These are phyloP conservation scores for Anthopleura xanthogrammica DNA, from an alignment of 92 coral and sea anemone genomes.

Conservation along the genomic window DNA sequence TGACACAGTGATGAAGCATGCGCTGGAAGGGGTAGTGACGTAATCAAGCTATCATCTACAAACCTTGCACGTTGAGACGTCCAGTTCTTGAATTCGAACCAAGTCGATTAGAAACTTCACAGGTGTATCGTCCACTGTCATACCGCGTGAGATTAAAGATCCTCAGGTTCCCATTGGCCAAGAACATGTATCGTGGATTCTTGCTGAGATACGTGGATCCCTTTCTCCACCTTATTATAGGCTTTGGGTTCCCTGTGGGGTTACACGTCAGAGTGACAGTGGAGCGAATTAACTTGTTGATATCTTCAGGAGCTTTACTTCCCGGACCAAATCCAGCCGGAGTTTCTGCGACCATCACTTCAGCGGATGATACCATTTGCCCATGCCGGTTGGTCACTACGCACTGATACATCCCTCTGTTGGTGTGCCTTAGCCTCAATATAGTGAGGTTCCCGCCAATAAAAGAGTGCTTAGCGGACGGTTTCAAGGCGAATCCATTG, in stretches of 20 bases:
- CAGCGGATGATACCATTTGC: conserved; percentile 61
- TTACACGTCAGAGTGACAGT: conserved; percentile 64
- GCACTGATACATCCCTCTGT: conserved; percentile 94
- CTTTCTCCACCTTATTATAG: conserved; percentile 68
- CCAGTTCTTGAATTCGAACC: conserved; percentile 59
- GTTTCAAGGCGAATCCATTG: conserved; percentile 58
- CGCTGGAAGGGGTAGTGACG: neutral
- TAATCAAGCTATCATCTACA: conserved; percentile 1
- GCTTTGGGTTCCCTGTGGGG: conserved; percentile 88
- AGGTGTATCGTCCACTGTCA: conserved; percentile 79
- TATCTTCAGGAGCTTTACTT: conserved; percentile 56
- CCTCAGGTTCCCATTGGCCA: conserved; percentile 69
- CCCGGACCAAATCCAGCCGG: conserved; percentile 90
- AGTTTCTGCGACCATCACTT: conserved; percentile 72
- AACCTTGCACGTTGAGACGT: conserved; percentile 74
- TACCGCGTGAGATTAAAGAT: conserved; percentile 60
- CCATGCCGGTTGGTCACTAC: conserved; percentile 75
- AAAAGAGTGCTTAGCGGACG: conserved; percentile 50
- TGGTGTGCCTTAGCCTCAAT: conserved; percentile 32
- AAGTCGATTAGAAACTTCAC: conserved; percentile 74
- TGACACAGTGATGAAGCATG: neutral
- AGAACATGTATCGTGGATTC: conserved; percentile 47
- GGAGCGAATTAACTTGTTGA: conserved; percentile 64
- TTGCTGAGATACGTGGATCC: conserved; percentile 33
- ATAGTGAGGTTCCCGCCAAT: conserved; percentile 68